Evolutionary conservation across 2,797 vertebrate species (phyloP), one percentile per base, ranked within the genome.

Genomic region (Lates japonicus): DNA sequence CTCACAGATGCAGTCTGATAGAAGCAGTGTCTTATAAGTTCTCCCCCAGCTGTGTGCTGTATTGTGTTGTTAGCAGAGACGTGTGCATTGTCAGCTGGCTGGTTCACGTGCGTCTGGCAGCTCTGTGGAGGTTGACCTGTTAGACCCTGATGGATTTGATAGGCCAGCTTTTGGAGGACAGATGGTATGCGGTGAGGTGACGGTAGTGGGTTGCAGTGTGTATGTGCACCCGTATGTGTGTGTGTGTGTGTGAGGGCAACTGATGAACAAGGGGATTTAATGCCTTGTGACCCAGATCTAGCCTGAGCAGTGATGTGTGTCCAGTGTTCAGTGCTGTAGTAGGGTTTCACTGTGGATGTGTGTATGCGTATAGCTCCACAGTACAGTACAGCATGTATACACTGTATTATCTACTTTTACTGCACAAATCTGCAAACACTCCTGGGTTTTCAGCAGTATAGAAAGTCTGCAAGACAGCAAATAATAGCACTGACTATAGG

Each of bases 261-360:
- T 88, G 87, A 86, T 85, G 83, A 94, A 90, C 89, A 93, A 89
- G 87, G 80, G 91, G 93, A 94, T 95, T 93, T 93, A 92, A 89
- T 88, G 88, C 90, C 87, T 87, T 74, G 68, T 94, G 92, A 94
- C 92, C 93, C 92, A 93, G 89, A 90, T 95, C 82, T 13, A 65
- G 58, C 71, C 83, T 72, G 86, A 89, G 78, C 66, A 35, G 58
- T 48, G 78, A 25, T 78, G 86, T 87, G 88, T 73, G 83, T 87
- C 73, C 55, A 20, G 51, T 73, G 60, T 61, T 54, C 52, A 54
- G 2, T 29, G 52, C 25, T 25, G 52, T 54, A 7, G 52, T 52
- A n/a, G 39, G 42, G 25, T 14, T 54, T 29, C 52, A 54, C 25
- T 29, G 22, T 59, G 46, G 29, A 19, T 33, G 48, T 49, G 72